A percentile compares a stretch with the other conserved stretches of the same genome.
Conservation (phyloP, 2,113 vertebrate genomes). For the Oryzias javanicus region DNA sequence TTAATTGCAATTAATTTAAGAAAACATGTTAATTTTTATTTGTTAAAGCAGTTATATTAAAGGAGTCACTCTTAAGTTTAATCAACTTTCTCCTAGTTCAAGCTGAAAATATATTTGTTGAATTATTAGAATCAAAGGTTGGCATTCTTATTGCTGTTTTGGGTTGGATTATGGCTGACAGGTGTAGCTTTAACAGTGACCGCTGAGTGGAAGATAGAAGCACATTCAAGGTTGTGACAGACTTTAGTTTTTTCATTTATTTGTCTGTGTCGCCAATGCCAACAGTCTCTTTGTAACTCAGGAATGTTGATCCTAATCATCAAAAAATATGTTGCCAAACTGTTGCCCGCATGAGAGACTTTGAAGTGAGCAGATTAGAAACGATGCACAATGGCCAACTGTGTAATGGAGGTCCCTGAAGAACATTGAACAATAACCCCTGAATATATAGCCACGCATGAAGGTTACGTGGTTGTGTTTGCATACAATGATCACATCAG, state of each 20-base stretch:
- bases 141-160: not conserved
- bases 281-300: not conserved
- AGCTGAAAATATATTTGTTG: too few species aligned
- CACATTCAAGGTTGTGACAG: slow-evolving; percentile 7
- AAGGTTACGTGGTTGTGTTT: slow-evolving; percentile 53
- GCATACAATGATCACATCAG: slow-evolving; percentile 58
- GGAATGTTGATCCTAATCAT: slow-evolving; percentile 10
- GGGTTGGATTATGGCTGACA: not conserved
- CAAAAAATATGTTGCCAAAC: slow-evolving; percentile 10
- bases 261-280: not conserved
- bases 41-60: too few species aligned
- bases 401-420: slow-evolving; percentile 37
- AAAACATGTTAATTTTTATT: too few species aligned
- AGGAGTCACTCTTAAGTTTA: too few species aligned
- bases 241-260: slow-evolving; percentile 5
- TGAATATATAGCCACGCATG: slow-evolving; percentile 42
- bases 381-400: slow-evolving; percentile 40
- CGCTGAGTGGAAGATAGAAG: not conserved
- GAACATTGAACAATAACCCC: slow-evolving; percentile 44
- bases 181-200: not conserved
- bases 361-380: slow-evolving; percentile 26
- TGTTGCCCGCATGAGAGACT: slow-evolving; percentile 10
- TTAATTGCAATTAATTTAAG: too few species aligned
- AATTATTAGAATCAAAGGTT: too few species aligned
- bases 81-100: too few species aligned